phyloP scores from a whole-genome alignment of 1,140 invertebrate species.

The Calephelis nemesis region DNA sequence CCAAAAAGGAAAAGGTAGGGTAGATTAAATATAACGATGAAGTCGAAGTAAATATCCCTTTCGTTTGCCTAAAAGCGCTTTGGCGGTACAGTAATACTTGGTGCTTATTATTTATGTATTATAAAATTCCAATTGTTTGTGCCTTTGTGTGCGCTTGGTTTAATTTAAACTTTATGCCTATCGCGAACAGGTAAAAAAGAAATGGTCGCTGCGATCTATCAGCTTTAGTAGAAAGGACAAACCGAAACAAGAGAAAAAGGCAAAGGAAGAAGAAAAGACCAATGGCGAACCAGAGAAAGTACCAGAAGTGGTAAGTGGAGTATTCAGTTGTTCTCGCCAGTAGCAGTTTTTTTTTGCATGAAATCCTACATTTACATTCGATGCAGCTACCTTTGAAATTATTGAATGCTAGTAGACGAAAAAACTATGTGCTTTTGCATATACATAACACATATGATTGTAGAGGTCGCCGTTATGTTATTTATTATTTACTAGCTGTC shows the following conservation, averaged over 20 bases:
- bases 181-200: conserved; percentile 84
- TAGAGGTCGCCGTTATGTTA: no score
- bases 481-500: no score
- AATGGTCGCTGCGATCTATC: conserved; percentile 91
- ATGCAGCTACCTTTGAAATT: background rate
- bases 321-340: background rate
- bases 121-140: conserved; percentile 10
- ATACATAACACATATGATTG: no score
- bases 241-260: conserved; percentile 86
- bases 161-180: conserved; percentile 31
- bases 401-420: background rate
- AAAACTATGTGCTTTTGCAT: no score
- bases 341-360: background rate
- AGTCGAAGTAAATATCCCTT: conserved; percentile 1
- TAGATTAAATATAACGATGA: background rate
- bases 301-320: conserved; percentile 74
- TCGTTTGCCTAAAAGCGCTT: conserved; percentile 12
- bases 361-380: background rate
- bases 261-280: conserved; percentile 78
- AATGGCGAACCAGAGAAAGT: conserved; percentile 78
- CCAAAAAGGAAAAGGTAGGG: conserved; percentile 87
- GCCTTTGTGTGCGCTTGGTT: conserved; percentile 33
- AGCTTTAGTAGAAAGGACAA: conserved; percentile 92
- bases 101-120: conserved; percentile 19
- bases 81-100: conserved; percentile 16